Evolutionary conservation across 2,888 invertebrate genomes (phyloP).

Genomic region (Pteria penguin): DNA sequence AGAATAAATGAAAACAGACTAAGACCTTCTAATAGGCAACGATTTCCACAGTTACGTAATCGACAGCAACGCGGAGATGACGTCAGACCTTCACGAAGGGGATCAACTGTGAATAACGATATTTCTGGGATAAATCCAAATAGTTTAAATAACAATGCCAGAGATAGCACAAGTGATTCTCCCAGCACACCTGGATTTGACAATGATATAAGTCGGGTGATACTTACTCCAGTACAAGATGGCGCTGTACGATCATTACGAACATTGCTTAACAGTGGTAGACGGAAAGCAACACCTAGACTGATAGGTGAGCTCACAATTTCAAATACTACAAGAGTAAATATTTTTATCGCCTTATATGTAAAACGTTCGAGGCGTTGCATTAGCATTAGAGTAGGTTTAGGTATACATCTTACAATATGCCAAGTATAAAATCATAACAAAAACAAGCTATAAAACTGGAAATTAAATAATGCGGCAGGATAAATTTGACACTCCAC

Average conservation of each 20-base stretch:
- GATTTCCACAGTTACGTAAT: no score
- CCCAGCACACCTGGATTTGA: not conserved
- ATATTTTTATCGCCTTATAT: no score
- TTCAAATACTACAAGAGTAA: no score
- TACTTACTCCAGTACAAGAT: slow-evolving; percentile 41
- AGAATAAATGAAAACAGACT: not conserved
- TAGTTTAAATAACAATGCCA: not conserved
- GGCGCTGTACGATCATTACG: slow-evolving; percentile 38
- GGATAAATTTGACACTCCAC: no score
- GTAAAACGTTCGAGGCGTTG: no score
- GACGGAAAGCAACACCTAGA: slow-evolving; percentile 30
- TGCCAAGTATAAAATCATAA: no score
- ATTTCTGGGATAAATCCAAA: not conserved
- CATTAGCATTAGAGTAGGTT: no score
- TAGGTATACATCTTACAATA: no score
- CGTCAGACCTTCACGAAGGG: not conserved
- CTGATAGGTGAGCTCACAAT: slow-evolving; percentile 41
- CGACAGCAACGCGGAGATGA: not conserved
- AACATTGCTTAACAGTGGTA: slow-evolving; percentile 32
- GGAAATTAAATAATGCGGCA: no score
- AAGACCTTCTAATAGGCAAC: not conserved
- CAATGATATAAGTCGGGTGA: slow-evolving; percentile 29
- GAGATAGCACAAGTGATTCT: not conserved
- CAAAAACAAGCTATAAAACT: no score
- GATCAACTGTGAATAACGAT: not conserved